phyloP scores from a whole-genome alignment of 2,888 invertebrate genomes.

The Chaetoderma sp. region DNA sequence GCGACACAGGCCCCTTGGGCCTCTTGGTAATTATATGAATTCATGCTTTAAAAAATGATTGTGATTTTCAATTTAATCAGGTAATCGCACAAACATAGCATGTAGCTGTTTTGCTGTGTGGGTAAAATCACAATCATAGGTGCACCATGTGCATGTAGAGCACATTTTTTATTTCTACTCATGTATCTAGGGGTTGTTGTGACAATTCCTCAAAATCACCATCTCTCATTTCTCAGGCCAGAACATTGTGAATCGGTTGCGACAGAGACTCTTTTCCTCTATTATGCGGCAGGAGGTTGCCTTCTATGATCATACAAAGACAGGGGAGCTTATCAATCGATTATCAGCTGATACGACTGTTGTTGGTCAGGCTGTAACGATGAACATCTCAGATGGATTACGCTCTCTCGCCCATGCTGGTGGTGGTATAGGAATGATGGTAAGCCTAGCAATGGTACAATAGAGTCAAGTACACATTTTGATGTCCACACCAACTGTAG shows the following conservation, averaged over 20 bases:
- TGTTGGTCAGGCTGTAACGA: constrained; percentile 91
- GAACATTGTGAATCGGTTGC: constrained; percentile 84
- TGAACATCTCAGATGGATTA: constrained; percentile 94
- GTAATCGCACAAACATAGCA: no score
- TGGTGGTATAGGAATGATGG: constrained; percentile 95
- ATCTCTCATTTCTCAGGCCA: constrained; percentile 79
- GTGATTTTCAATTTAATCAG: no score
- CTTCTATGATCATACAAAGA: constrained; percentile 90
- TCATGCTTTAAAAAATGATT: no score
- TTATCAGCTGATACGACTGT: constrained; percentile 90
- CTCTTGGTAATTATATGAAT: no score
- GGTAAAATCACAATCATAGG: no score
- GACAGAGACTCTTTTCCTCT: constrained; percentile 82
- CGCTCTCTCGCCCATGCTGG: constrained; percentile 87
- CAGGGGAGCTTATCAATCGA: constrained; percentile 92
- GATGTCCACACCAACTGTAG: not conserved
- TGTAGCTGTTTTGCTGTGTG: no score
- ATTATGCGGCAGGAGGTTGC: constrained; percentile 89
- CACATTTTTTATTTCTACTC: no score
- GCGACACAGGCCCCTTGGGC: no score
- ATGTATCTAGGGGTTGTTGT: no score
- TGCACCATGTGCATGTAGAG: no score
- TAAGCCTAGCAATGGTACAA: constrained; percentile 66
- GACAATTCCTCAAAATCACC: no score
- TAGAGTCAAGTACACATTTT: not conserved